Percentiles rank a stretch among this genome's conserved stretches.
phyloP scores from a whole-genome alignment of 2,888 invertebrate genomes.

The Napeogenes inachia region DNA sequence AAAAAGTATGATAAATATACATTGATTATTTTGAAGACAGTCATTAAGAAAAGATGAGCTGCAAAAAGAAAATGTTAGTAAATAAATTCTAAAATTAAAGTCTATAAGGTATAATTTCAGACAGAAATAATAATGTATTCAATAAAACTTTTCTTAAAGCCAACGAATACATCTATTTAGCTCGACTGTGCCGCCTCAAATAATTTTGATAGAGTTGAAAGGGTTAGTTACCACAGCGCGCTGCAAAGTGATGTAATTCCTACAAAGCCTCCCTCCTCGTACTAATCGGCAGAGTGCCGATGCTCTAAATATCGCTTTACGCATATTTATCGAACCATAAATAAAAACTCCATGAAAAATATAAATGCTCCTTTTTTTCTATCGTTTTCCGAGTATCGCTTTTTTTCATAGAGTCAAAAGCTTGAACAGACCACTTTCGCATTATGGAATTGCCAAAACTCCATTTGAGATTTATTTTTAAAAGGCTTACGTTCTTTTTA shows the following conservation, averaged over 20 bases:
- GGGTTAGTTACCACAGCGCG: slow-evolving; percentile 49
- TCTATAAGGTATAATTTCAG: no score
- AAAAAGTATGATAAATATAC: not conserved
- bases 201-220: slow-evolving; percentile 73
- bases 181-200: slow-evolving; percentile 43
- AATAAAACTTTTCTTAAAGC: no score
- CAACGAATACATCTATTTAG: no score
- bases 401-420: slow-evolving; percentile 77
- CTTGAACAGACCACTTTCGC: slow-evolving; percentile 78
- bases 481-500: slow-evolving; percentile 40
- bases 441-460: slow-evolving; percentile 78
- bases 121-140: no score
- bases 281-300: slow-evolving; percentile 75
- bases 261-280: slow-evolving; percentile 49
- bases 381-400: slow-evolving; percentile 73
- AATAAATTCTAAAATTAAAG: no score
- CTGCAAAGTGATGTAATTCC: slow-evolving; percentile 52
- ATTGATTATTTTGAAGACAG: not conserved
- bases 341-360: slow-evolving; percentile 77
- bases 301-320: slow-evolving; percentile 74
- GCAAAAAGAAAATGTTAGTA: no score
- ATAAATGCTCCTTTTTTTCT: slow-evolving; percentile 74
- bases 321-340: slow-evolving; percentile 71
- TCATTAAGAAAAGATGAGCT: no score
- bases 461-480: slow-evolving; percentile 52